Base-by-base conservation (phyloP, 2,113 vertebrate genomes). In the Irena cyanogastra region DNA sequence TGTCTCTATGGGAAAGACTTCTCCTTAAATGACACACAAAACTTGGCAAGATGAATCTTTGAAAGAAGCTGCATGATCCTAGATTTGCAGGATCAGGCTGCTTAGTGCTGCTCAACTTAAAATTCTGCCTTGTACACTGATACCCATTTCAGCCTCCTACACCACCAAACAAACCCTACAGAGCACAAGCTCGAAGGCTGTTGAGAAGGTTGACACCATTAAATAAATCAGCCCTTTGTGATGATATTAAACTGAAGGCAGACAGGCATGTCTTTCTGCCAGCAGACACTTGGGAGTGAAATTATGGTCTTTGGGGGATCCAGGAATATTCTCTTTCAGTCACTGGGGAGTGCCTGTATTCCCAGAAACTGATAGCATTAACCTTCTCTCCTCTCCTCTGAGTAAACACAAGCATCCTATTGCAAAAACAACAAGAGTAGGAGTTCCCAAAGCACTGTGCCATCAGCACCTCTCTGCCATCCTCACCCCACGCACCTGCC, bases 351-450 rank as follows among this genome's bases (percentile, higher is more conserved):
- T 89, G 95, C 69, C 80, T 92, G 81, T 60, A 41, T 95, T 97
- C 96, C 93, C 90, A 96, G 95, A 84, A 96, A 96, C 86, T 2
- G 41, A 65, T 79, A 90, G 45, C 91, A 33, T 60, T 95, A 93
- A 94, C 89, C 96, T 97, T 59, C 61, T 63, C 95, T 95, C 91
- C 90, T 95, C 87, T 80, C 41, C 76, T 88, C 84, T 16, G 13
- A 83, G 83, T 41, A 95, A 95, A 92, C 54, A 85, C 5, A 4
- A 78, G 97, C 91, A 78, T 97, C 86, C 61, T 45, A 27, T 97
- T 97, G 95, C 96, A 94, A 97, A 95, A 93, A 56, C 83, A 96
- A 96, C 88, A 96, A 9, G 86, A 89, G 95, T 21, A 56, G 89
- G 63, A 42, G 91, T 72, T 94, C 91, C 77, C 64, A 95, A 70